Base-by-base conservation (phyloP, 2,113 vertebrate species). In the Notechis scutatus region DNA sequence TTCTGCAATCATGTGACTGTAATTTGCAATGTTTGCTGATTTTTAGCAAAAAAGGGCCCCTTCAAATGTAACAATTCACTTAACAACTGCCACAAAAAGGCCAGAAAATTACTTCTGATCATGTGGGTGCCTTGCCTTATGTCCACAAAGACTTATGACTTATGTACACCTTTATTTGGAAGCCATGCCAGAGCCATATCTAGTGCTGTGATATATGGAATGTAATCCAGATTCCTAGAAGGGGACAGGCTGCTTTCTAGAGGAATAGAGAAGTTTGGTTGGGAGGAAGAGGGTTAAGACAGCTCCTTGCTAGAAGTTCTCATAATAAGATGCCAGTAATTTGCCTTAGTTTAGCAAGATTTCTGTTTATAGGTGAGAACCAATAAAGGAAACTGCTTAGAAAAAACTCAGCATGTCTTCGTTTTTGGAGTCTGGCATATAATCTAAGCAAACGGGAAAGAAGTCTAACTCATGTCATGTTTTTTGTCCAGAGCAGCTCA, bases 401-500 rank as follows among this genome's bases (percentile, higher is more conserved):
- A 69, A 69, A n/a, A n/a, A 69, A 69, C 4, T 69, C 29, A n/a
- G 29, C 29, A n/a, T n/a, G 29, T 14, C 61, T 69, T 69, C n/a
- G 12, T n/a, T n/a, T n/a, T 69, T n/a, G 26, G 61, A 69, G 4
- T 29, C 12, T 69, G 61, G 29, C 11, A 69, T 69, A 69, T n/a
- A 15, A 69, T 69, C 64, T n/a, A 94, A 92, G 93, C 88, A 93
- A 96, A 96, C 57, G 92, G 69, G 81, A 92, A 45, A 92, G 93
- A 96, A 95, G 55, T 64, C 92, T 92, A 93, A 93, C 91, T 92
- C 93, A 96, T 95, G 56, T 91, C 91, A 91, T 93, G 92, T 74
- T 57, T 93, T 93, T 94, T 93, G 93, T 96, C 96, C 94, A 92
- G 93, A 95, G 94, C 93, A 93, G 94, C 93, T 93, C 57, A 23